Conservation (phyloP, 2,888 invertebrate genomes). For the Dryocosmus kuriphilus region DNA sequence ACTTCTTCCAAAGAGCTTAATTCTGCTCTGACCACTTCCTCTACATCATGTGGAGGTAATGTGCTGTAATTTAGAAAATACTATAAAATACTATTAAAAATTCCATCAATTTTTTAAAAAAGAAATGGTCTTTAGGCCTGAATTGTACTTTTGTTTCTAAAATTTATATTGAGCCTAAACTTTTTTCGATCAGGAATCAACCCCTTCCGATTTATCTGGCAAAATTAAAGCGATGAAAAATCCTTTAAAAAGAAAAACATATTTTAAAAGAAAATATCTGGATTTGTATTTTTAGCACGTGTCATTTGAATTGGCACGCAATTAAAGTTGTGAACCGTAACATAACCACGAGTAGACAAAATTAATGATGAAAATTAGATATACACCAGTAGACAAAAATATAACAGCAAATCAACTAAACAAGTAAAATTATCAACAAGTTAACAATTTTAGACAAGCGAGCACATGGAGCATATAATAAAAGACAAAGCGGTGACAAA, state of each 20-base stretch:
- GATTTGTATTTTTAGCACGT: not conserved
- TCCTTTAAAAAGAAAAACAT: conserved; percentile 30
- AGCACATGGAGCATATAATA: not conserved
- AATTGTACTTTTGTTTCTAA: not conserved
- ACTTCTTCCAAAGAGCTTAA: conserved; percentile 56
- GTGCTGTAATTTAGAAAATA: conserved; percentile 54
- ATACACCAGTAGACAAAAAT: not conserved
- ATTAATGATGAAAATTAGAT: no score
- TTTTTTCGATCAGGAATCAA: not conserved
- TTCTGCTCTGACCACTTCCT: conserved; percentile 58
- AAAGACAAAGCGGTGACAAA: conserved; percentile 11
- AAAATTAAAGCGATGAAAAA: not conserved
- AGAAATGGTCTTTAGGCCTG: no score
- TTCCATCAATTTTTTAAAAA: no score
- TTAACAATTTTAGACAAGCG: not conserved
- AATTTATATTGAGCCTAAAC: not conserved
- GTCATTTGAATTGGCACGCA: not conserved
- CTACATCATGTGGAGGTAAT: conserved; percentile 56
- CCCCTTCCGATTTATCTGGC: not conserved
- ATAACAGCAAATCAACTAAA: not conserved
- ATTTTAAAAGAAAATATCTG: not conserved
- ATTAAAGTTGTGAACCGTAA: not conserved
- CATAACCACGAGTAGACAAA: not conserved
- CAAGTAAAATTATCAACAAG: conserved; percentile 31
- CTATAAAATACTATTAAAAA: no score